phyloP scores from a whole-genome alignment of 2,113 vertebrate genomes.

The Microcebus ravelobensis region DNA sequence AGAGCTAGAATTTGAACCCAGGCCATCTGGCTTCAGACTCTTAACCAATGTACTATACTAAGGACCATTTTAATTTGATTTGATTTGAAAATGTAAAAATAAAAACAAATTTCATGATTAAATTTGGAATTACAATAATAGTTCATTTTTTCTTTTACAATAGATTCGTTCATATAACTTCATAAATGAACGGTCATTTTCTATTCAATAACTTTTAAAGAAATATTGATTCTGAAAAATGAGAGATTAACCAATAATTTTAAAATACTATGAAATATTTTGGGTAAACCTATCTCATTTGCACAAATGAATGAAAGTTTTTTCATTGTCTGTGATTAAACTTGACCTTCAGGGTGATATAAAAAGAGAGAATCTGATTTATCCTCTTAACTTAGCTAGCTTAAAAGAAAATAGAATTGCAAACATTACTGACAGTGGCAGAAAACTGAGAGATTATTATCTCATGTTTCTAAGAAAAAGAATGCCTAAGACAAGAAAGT shows the following conservation, averaged over 20 bases:
- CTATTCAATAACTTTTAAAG: slow-evolving; percentile 28
- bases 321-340: not conserved
- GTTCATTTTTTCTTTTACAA: not conserved
- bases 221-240: slow-evolving; percentile 40
- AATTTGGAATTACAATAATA: slow-evolving; percentile 23
- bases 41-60: not conserved
- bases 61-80: not conserved
- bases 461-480: not conserved
- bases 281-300: not conserved
- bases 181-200: not conserved
- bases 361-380: not conserved
- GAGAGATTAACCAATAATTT: slow-evolving; percentile 22
- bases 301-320: slow-evolving; percentile 11
- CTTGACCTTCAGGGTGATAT: not conserved
- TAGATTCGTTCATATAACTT: not conserved
- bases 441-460: not conserved
- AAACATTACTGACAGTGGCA: not conserved
- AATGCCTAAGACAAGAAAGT: not conserved
- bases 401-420: slow-evolving; percentile 11
- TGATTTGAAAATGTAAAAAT: not conserved
- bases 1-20: not conserved
- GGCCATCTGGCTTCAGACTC: not conserved
- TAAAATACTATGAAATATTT: not conserved
- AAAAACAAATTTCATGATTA: not conserved
- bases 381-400: not conserved